Base-by-base conservation (phyloP, 2,113 vertebrate species). In the Mustelus asterias region DNA sequence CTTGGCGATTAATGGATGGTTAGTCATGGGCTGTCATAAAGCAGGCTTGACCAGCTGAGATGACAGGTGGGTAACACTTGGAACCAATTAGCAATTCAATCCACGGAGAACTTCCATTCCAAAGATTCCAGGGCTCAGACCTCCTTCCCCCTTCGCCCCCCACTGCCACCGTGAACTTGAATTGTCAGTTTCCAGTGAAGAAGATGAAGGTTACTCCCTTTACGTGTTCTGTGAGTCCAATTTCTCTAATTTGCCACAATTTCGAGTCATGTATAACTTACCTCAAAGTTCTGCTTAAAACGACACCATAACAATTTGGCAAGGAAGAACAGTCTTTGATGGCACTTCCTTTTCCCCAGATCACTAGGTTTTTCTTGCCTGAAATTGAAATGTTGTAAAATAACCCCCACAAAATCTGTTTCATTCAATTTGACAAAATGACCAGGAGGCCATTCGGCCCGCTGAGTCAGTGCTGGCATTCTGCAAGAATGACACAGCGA, bases 351-450 rank as follows among this genome's bases (percentile, higher is more conserved):
- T 96, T 97, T 4, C 98, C 98, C 97, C 97, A 98, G 16, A 98
- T 88, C 96, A 98, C 20, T 96, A 98, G 41, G 95, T 98, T 98
- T 96, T 97, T 97, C 96, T 97, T 98, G 89, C 97, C 98, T 98
- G 96, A 44, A 95, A 95, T 20, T 83, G n/a, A 37, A 48, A 60
- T 26, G 26, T 6, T 83, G 37, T 41, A 83, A 80, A 83, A 20
- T 83, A 37, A 41, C n/a, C 14, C 5, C n/a, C 80, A 41, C 16
- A 18, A 11, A 18, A 11, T 41, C n/a, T 4, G 5, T 83, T 83
- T 44, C 80, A 83, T 41, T 83, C 80, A 44, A 83, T 16, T 83
- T 37, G n/a, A 83, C 33, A 78, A 26, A 76, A 76, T 13, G 29
- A n/a, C 10, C 72, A 11, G 26, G 26, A 72, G 26, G 70, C 70